Base-by-base conservation (phyloP, 2,888 invertebrate species). In the Habroteleia sp. region DNA sequence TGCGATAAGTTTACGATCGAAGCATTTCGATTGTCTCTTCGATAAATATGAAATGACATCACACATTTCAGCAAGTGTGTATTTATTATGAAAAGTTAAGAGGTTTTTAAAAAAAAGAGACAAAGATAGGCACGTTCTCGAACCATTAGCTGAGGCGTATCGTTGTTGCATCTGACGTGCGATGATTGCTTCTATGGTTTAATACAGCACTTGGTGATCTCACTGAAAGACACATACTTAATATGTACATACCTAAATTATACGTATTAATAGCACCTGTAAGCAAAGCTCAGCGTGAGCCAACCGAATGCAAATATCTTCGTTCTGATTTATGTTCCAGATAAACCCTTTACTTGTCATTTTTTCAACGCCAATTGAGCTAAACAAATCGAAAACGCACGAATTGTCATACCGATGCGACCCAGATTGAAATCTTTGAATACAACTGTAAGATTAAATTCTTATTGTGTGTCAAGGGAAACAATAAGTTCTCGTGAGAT, bases 391-490 rank as follows among this genome's bases (percentile, higher is more conserved):
- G 2, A 20, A 52, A 27, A 52, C 14, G 35, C 39, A 39, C 11
- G 66, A 66, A 39, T 54, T 56, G 56, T 66, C 66, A 66, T 56
- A 41, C 44, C 37, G 10, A 54, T 44, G 44, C 35, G 63, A 44
- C 63, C 63, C 35, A 52, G 52, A 52, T 65, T 33, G 20, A 35
- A 17, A 23, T 39, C 41, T 29, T 17, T 10, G 23, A 50, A 52
- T 65, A 42, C 37, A 65, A 20, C 42, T 20, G 17, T n/a, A 17
- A 54, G 35, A 65, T 65, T 33, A 65, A 65, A 42, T 42, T 65
- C 52, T 52, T 41, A 65, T 52, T 52, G 31, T 52, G 8, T 63
- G 50, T 63, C 63, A 63, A 63, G n/a, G 41, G 63, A 1, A 31
- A 63, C 42, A 14, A 39, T 39, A 41, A 63, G 33, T 42, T 44